A percentile compares a stretch with the other conserved stretches of the same genome.
These are phyloP conservation scores for Flabesymbios commensalis DNA, from an alignment of 2,888 invertebrate species.

Conservation along the genomic window DNA sequence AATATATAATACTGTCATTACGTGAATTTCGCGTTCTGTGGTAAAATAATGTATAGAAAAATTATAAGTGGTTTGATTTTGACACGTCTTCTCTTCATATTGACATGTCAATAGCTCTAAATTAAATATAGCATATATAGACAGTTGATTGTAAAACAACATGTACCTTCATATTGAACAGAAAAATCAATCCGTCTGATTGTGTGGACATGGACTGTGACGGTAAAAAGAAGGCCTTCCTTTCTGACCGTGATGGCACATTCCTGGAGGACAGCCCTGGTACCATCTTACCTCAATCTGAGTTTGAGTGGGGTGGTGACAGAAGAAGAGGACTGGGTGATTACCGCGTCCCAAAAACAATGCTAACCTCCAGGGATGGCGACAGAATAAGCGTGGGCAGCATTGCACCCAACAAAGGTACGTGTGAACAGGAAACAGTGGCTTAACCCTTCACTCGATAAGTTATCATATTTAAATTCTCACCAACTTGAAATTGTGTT, in stretches of 20 bases:
- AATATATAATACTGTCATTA: too few relatives aligned
- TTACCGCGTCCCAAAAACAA: constrained; percentile 52
- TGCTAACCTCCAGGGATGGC: constrained; percentile 44
- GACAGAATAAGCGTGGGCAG: constrained; percentile 32
- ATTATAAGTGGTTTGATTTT: too few relatives aligned
- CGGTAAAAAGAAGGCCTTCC: constrained; percentile 50
- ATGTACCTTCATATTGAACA: too few relatives aligned
- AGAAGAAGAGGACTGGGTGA: constrained; percentile 50
- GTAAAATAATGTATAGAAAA: too few relatives aligned
- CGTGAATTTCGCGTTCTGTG: too few relatives aligned
- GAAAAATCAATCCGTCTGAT: constrained; percentile 48
- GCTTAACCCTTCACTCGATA: too few relatives aligned
- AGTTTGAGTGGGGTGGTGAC: constrained; percentile 51
- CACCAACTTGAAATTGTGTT: too few relatives aligned
- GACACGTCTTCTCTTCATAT: too few relatives aligned
- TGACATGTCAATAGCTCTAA: too few relatives aligned
- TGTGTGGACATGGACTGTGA: constrained; percentile 61
- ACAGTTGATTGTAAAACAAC: too few relatives aligned
- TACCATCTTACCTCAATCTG: constrained; percentile 48
- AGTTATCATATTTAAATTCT: too few relatives aligned
- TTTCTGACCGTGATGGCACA: constrained; percentile 50
- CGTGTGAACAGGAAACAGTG: background rate
- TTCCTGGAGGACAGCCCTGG: constrained; percentile 40
- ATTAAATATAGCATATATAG: too few relatives aligned
- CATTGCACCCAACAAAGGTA: constrained; percentile 50